These are phyloP conservation scores for Pterocles orientalis DNA, from an alignment of 2,113 vertebrate genomes.

Conservation along the genomic window DNA sequence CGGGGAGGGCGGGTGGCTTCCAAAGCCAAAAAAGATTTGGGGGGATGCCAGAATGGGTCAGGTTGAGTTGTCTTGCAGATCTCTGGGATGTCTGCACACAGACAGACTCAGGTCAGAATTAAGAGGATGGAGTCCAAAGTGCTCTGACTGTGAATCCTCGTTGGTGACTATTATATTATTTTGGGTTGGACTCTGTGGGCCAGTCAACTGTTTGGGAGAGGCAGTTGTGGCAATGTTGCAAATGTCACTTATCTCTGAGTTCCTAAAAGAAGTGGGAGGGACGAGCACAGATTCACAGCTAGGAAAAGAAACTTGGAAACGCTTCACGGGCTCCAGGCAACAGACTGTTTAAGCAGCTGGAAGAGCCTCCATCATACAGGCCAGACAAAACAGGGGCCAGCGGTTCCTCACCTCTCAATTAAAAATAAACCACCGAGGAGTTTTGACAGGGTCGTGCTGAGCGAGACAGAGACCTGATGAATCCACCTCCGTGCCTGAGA, in stretches of 20 bases:
- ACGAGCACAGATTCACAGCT: neutral
- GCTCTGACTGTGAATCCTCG: neutral
- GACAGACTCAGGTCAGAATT: neutral
- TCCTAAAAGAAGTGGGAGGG: neutral
- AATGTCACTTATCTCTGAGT: neutral
- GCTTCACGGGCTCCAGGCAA: neutral
- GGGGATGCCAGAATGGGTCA: neutral
- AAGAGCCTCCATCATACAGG: neutral
- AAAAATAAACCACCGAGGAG: neutral
- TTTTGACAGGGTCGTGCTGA: neutral
- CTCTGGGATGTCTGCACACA: neutral
- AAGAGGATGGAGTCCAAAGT: neutral
- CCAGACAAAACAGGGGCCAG: neutral
- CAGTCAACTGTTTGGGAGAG: neutral
- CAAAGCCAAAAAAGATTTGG: neutral
- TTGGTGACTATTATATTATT: neutral
- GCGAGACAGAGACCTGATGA: neutral
- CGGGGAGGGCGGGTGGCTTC: fast-evolving
- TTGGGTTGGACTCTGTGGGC: neutral
- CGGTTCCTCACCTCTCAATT: neutral
- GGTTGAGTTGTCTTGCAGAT: neutral
- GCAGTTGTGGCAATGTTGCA: neutral
- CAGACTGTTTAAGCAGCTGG: neutral
- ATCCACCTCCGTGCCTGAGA: neutral
- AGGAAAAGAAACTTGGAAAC: neutral